Percentiles rank a stretch among this genome's conserved stretches.
phyloP scores from a whole-genome alignment of 2,797 vertebrate species.

The Chaenodraco wilsoni region DNA sequence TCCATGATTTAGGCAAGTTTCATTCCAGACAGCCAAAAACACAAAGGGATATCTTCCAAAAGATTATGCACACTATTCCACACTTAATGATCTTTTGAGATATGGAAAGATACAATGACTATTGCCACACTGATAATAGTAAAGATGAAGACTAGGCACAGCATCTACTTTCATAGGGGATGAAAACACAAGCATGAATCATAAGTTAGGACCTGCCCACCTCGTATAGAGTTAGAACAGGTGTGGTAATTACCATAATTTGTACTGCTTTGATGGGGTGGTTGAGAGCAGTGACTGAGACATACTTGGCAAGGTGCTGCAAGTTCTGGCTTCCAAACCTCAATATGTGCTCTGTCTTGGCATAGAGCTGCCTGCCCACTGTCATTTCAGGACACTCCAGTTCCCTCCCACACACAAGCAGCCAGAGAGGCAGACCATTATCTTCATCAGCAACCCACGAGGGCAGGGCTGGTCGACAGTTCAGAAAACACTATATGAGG shows the following conservation, averaged over 20 bases:
- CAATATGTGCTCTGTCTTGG: constrained; percentile 35
- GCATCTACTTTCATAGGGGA: neutral
- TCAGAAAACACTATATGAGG: neutral
- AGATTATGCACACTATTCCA: neutral
- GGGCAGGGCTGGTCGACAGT: neutral
- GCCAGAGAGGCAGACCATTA: neutral
- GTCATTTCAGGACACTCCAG: constrained; percentile 14
- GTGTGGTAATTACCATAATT: neutral
- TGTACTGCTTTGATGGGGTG: neutral
- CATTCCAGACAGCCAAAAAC: constrained; percentile 7
- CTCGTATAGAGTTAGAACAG: neutral
- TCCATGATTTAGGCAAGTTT: neutral
- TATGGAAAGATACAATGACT: neutral
- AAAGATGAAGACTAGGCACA: neutral
- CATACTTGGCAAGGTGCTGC: constrained; percentile 16
- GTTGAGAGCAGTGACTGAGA: neutral
- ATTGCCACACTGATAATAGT: neutral
- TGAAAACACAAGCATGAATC: neutral
- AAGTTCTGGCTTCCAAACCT: constrained; percentile 32
- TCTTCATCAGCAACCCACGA: constrained; percentile 6
- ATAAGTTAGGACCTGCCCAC: neutral
- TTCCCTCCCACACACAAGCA: constrained; percentile 23
- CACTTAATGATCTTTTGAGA: neutral
- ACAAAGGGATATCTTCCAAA: constrained; percentile 14
- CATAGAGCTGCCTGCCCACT: constrained; percentile 11